phyloP scores from a whole-genome alignment of 2,113 vertebrate species.

The Salvelinus namaycush region DNA sequence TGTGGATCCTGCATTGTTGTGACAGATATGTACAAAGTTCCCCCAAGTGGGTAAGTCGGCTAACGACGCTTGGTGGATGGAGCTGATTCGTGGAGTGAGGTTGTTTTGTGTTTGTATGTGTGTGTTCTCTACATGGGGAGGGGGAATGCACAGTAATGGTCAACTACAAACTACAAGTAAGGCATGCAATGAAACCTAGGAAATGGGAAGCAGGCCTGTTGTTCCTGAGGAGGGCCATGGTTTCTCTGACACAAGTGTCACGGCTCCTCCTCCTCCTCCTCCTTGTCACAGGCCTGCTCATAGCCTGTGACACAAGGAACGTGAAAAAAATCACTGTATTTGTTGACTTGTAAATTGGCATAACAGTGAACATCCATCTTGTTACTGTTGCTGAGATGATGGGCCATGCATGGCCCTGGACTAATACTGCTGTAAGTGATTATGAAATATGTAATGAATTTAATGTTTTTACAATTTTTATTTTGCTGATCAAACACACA shows the following conservation, averaged over 20 bases:
- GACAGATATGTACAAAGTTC: slow-evolving; percentile 5
- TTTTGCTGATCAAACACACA: slow-evolving; percentile 42
- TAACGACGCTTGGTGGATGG: background rate
- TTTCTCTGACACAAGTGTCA: background rate
- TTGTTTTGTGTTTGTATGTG: slow-evolving; percentile 18
- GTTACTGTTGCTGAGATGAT: background rate
- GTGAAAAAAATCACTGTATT: background rate
- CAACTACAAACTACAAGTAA: slow-evolving; percentile 18
- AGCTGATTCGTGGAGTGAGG: background rate
- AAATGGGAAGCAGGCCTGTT: slow-evolving; percentile 13
- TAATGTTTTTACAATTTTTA: slow-evolving; percentile 54
- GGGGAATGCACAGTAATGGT: slow-evolving; percentile 10
- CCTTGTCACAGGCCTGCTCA: no score
- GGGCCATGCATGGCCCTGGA: background rate
- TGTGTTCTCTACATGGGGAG: background rate
- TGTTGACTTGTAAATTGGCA: background rate
- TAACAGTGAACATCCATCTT: background rate
- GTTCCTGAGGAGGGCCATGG: background rate
- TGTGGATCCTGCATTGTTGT: slow-evolving; percentile 4
- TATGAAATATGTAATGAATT: slow-evolving; percentile 59
- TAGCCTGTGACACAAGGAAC: background rate
- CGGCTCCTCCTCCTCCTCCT: no score
- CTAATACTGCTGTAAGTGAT: slow-evolving; percentile 62
- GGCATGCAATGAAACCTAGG: background rate
- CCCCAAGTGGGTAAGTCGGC: background rate